These are phyloP conservation scores for Poeciliopsis retropinna DNA, from an alignment of 2,113 vertebrate species.

Conservation along the genomic window DNA sequence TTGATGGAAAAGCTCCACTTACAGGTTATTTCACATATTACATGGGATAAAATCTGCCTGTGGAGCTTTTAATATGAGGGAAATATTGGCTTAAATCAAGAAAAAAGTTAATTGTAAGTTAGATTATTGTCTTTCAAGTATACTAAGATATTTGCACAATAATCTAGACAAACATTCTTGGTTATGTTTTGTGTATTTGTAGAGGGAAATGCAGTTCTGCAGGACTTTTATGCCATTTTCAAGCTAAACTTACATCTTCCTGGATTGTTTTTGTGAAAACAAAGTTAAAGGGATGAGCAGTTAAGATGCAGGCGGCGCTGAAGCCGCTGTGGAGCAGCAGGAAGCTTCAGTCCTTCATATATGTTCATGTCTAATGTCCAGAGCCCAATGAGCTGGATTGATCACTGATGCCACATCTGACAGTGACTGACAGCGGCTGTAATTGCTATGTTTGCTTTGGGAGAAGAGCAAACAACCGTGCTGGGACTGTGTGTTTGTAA, in stretches of 20 bases:
- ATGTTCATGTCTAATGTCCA: slow-evolving; percentile 57
- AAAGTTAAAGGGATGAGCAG: too few species aligned
- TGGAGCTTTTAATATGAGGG: too few species aligned
- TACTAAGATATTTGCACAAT: too few species aligned
- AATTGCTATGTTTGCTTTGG: slow-evolving; percentile 70
- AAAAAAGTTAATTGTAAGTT: too few species aligned
- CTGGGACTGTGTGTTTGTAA: slow-evolving; percentile 30
- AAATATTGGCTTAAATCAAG: too few species aligned
- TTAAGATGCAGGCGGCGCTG: not conserved
- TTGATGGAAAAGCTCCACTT: too few species aligned
- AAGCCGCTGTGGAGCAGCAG: slow-evolving; percentile 22
- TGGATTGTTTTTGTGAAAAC: not conserved
- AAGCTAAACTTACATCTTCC: not conserved
- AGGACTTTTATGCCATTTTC: not conserved
- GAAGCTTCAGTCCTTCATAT: slow-evolving; percentile 51
- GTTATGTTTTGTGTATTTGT: too few species aligned
- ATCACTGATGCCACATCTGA: slow-evolving; percentile 55
- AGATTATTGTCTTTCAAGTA: too few species aligned
- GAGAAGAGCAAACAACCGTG: slow-evolving; percentile 42
- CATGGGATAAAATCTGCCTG: too few species aligned
- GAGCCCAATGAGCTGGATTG: slow-evolving; percentile 60
- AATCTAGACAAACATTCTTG: too few species aligned
- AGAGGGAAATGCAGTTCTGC: not conserved
- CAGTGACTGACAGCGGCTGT: slow-evolving; percentile 67
- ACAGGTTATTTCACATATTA: too few species aligned